A percentile compares a stretch with the other conserved stretches of the same genome.
phyloP scores from a whole-genome alignment of 2,888 invertebrate genomes.

The Dasysyrphus albostriatus region DNA sequence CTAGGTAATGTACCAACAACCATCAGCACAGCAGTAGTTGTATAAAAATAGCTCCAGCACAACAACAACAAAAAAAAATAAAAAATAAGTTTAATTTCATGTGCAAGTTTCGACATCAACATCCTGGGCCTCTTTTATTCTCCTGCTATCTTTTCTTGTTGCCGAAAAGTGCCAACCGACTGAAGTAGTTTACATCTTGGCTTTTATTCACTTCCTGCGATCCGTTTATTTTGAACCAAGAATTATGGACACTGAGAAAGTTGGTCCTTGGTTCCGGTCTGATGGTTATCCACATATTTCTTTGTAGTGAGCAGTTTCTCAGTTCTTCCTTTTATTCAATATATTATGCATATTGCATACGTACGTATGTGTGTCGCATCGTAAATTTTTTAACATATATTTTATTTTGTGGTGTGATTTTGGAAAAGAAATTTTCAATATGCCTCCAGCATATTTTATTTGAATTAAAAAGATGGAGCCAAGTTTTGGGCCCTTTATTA shows the following conservation, averaged over 20 bases:
- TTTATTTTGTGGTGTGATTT: slow-evolving; percentile 26
- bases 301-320: not conserved
- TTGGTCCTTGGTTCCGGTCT: slow-evolving; percentile 56
- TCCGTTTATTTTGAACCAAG: slow-evolving; percentile 44
- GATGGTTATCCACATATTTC: slow-evolving; percentile 52
- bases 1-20: slow-evolving; percentile 15
- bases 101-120: slow-evolving; percentile 55
- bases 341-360: slow-evolving; percentile 12
- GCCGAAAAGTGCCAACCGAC: slow-evolving; percentile 8
- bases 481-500: not conserved
- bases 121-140: slow-evolving; percentile 20
- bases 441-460: slow-evolving; percentile 43
- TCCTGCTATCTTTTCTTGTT: not conserved
- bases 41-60: not conserved
- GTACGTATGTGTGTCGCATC: not conserved
- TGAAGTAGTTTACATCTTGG: slow-evolving; percentile 66
- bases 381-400: not conserved
- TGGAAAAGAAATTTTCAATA: slow-evolving; percentile 43
- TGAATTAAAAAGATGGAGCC: slow-evolving; percentile 23
- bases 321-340: slow-evolving; percentile 3
- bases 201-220: slow-evolving; percentile 61
- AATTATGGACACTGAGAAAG: slow-evolving; percentile 59
- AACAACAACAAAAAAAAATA: slow-evolving; percentile 4
- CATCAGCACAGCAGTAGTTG: not conserved
- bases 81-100: slow-evolving; percentile 48